Percentiles rank a stretch among this genome's conserved stretches.
These are phyloP conservation scores for Tineola bisselliella DNA, from an alignment of 2,888 invertebrate genomes.

Conservation along the genomic window DNA sequence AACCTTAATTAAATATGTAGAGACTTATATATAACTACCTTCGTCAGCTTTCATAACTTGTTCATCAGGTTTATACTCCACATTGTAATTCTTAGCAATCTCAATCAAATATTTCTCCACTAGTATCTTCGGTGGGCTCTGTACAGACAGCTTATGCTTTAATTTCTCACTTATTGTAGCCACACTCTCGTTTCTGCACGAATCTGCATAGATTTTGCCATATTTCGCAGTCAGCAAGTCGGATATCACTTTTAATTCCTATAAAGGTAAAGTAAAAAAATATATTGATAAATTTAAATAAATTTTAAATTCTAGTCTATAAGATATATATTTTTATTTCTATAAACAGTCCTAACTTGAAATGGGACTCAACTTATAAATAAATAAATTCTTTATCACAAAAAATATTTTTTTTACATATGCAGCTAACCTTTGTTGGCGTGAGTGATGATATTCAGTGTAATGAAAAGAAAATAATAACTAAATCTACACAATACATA, in stretches of 20 bases:
- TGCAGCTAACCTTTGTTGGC: too few relatives aligned
- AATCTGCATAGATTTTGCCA: slow-evolving; percentile 91
- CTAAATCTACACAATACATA: too few relatives aligned
- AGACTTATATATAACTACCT: too few relatives aligned
- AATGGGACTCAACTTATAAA: too few relatives aligned
- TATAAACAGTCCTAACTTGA: too few relatives aligned
- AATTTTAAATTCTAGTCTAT: too few relatives aligned
- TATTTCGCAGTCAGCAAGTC: slow-evolving; percentile 92
- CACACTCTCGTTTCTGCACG: slow-evolving; percentile 83
- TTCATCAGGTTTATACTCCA: slow-evolving; percentile 95
- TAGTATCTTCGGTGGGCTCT: slow-evolving; percentile 93
- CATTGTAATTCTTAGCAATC: slow-evolving; percentile 95
- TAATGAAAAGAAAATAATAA: too few relatives aligned
- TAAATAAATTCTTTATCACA: too few relatives aligned
- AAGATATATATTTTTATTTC: too few relatives aligned
- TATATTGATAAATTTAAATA: background rate
- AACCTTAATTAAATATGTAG: too few relatives aligned
- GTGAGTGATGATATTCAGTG: too few relatives aligned
- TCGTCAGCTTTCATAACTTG: slow-evolving; percentile 84
- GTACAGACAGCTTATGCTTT: slow-evolving; percentile 91
- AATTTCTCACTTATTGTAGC: slow-evolving; percentile 89
- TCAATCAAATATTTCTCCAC: slow-evolving; percentile 95
- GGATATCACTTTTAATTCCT: slow-evolving; percentile 81
- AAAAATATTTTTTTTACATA: too few relatives aligned
- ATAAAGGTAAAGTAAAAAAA: slow-evolving; percentile 19